Base-by-base conservation (phyloP, 2,113 vertebrate species). In the Gopherus evgoodei region DNA sequence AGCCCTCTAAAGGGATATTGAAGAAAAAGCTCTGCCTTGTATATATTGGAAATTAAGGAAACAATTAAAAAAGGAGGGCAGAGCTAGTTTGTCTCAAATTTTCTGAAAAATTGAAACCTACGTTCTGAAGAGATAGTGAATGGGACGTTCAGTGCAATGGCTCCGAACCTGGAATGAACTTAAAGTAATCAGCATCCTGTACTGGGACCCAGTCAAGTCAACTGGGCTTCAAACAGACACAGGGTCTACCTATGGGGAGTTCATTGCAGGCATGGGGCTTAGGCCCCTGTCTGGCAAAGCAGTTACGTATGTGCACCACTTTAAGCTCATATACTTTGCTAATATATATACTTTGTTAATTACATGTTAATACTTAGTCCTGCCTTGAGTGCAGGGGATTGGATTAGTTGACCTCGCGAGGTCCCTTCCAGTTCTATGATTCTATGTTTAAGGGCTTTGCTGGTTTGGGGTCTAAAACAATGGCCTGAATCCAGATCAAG, bases 121-220 rank as follows among this genome's bases (percentile, higher is more conserved):
- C 47, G 0, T 31, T 62, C 27, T 47, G 25, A 59, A 90, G 50
- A 90, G 76, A 25, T 17, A 19, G 72, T 8, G 4, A 3, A 1
- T 2, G 7, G 31, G 57, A 1, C 9, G 17, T 35, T 21, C 65
- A 72, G 17, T 72, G 65, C 86, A 1, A 62, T 14, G 1, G 2
- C 17, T 2, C 49, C 14, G 1, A 38, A 9, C 21, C 24, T 72
- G 54, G 52, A 44, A 12, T 22, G 12, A 2, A 0, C 6, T 7
- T 10, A 0, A 0, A 35, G 6, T 0, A 2, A 10, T 11, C 56
- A 56, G 38, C 22, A 12, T 11, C 8, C 59, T 25, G n/a, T 57
- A 29, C 53, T 27, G 83, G 79, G 86, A 53, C 83, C 80, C 83
- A 87, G 22, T 9, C 65, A 80, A 14, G 19, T 5, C 25, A 42